Evolutionary conservation across 2,113 vertebrate species (phyloP), one percentile per base, ranked within the genome.

Genomic region (Nyctibius bracteatus): DNA sequence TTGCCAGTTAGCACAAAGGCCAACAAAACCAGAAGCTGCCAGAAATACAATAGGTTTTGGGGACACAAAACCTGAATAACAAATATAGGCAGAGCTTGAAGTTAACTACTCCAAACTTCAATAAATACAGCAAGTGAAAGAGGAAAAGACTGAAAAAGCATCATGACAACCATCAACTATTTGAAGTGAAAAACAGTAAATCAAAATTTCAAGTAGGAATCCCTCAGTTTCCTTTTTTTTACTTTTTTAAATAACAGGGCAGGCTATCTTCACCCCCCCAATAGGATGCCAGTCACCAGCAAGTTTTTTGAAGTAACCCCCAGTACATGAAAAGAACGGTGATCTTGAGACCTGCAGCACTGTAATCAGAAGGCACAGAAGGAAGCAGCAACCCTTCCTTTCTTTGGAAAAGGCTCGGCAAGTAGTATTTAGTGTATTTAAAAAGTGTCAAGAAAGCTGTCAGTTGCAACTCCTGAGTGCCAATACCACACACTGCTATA

Each of bases 1-100:
- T 33, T 87, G 78, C 57, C 74, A 94, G 55, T 35, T 88, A 78
- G 65, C 68, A 91, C 25, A 74, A 84, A 91, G 72, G 59, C 25
- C 12, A 46, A 80, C 66, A 90, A 83, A 63, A 66, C 18, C 82
- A 91, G 80, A 89, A 81, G 43, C 80, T 92, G 57, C 63, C 44
- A 68, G 44, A 90, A 92, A 80, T 51, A 78, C 17, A 90, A 43
- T 43, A 66, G 33, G 39, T 96, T n/a, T 71, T 4, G 37, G 54
- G 61, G 72, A 81, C 59, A 78, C 14, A 87, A 95, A 85, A 68
- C 9, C 31, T 52, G 68, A 77, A 14, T 57, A 57, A 86, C 55
- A 87, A 87, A 88, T 8, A 92, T 0, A 49, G 30, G 51, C 17
- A 78, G 54, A 51, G 54, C 87, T 58, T 59, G 51, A 87, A 77